phyloP scores from a whole-genome alignment of 2,113 vertebrate genomes.

The Polyodon spathula region DNA sequence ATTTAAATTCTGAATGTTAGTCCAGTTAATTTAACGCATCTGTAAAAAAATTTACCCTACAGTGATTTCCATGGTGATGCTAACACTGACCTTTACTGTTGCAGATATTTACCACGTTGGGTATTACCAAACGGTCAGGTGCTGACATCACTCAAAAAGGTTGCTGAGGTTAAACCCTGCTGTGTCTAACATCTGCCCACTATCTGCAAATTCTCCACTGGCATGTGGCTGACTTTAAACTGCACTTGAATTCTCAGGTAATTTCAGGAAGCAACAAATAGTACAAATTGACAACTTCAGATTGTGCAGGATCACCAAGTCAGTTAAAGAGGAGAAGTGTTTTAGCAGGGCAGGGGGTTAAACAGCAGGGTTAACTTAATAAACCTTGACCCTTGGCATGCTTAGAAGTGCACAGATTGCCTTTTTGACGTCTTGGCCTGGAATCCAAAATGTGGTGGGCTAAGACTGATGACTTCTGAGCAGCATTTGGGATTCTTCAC shows the following conservation, averaged over 20 bases:
- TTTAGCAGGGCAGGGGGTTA: conserved; percentile 48
- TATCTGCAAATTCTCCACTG: conserved; percentile 20
- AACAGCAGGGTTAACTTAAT: conserved; percentile 61
- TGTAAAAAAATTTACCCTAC: no score
- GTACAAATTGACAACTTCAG: background rate
- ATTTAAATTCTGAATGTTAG: no score
- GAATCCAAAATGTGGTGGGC: conserved; percentile 66
- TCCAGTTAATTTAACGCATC: no score
- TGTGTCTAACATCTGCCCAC: conserved; percentile 53
- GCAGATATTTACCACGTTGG: conserved; percentile 84
- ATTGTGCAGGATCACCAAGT: background rate
- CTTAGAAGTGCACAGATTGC: conserved; percentile 48
- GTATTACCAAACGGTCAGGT: conserved; percentile 78
- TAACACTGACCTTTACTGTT: conserved; percentile 10
- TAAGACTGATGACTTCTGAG: conserved; percentile 58
- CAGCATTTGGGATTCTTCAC: conserved; percentile 30
- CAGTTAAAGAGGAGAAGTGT: conserved; percentile 14
- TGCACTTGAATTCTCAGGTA: conserved; percentile 29
- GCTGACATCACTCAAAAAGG: conserved; percentile 68
- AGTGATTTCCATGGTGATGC: no score
- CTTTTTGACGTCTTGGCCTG: conserved; percentile 67
- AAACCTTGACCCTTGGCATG: conserved; percentile 31
- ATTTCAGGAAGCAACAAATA: conserved; percentile 5
- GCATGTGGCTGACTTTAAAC: conserved; percentile 23
- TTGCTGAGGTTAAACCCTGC: conserved; percentile 97